Base-by-base conservation (phyloP, 2,797 vertebrate genomes). In the Macropodus opercularis region DNA sequence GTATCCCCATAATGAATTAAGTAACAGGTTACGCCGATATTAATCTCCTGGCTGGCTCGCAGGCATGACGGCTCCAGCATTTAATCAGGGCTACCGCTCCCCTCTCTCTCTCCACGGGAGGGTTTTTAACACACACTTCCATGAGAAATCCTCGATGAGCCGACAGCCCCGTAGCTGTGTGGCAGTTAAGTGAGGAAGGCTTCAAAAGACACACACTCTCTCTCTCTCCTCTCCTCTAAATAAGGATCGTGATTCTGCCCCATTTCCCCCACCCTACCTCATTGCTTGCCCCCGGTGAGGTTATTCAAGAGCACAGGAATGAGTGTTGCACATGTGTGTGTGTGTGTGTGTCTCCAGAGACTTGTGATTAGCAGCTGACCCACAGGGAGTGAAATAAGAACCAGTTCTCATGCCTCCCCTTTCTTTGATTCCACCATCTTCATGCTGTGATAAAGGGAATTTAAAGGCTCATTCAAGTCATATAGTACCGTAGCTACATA, bases 1-100 rank as follows among this genome's bases (percentile, higher is more conserved):
- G 96, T 98, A 98, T 98, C 96, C 96, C 96, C 96, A 96, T 97
- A 99, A 98, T 98, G 96, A 98, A 98, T 98, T 98, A 98, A 98
- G 96, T 99, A 99, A 99, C 97, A 98, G 97, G 96, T 99, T 99
- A 98, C 95, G 96, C 96, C 95, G 97, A 98, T 98, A 98, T 98
- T 98, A 98, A 98, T 98, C 96, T 98, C 95, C 86, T 85, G 93
- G 94, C 94, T 98, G 93, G 96, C 96, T 98, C 90, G 94, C 94
- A 98, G 96, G 96, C 97, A 98, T 96, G 95, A 95, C 94, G 94
- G 96, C 95, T 95, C 91, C 94, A 95, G 94, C 97, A 98, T 98
- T 98, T 98, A 98, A 98, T 98, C 98, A 98, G 94, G 92, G 92
- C 80, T 80, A 60, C 68, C 29, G 41, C 69, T 61, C 73, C 15